Conservation (phyloP, 2,888 invertebrate species). For the Drosophila acutilabella region DNA sequence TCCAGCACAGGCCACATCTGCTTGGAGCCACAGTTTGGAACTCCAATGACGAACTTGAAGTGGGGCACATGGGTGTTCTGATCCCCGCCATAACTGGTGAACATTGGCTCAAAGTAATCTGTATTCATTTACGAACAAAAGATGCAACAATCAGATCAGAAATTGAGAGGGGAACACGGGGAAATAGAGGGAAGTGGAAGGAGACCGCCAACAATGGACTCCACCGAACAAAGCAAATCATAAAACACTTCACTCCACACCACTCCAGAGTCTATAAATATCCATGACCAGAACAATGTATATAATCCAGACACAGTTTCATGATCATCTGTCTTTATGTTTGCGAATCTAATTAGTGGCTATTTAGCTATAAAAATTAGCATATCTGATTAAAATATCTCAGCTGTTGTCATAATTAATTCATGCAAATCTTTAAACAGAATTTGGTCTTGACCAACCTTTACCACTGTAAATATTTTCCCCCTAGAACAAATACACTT, state of each 20-base stretch:
- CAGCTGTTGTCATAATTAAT: too few relatives aligned
- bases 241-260: slow-evolving; percentile 29
- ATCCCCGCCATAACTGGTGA: slow-evolving; percentile 88
- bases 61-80: slow-evolving; percentile 86
- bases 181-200: background rate
- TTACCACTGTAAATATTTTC: slow-evolving; percentile 4
- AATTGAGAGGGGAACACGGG: slow-evolving; percentile 12
- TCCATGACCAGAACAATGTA: slow-evolving; percentile 17
- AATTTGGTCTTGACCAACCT: slow-evolving; percentile 1
- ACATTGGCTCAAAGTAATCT: slow-evolving; percentile 87
- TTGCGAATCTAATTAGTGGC: slow-evolving; percentile 1
- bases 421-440: too few relatives aligned
- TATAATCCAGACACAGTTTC: slow-evolving; percentile 21
- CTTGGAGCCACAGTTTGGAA: slow-evolving; percentile 90
- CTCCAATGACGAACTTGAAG: slow-evolving; percentile 87
- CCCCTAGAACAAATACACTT: slow-evolving; percentile 3
- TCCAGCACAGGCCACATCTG: slow-evolving; percentile 90
- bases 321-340: background rate
- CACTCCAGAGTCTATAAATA: slow-evolving; percentile 49
- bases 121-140: slow-evolving; percentile 26
- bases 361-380: too few relatives aligned
- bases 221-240: slow-evolving; percentile 45
- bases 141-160: slow-evolving; percentile 18
- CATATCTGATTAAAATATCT: too few relatives aligned
- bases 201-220: background rate